Evolutionary conservation across 1,140 invertebrate genomes (phyloP).

Genomic region (Thaumatotibia leucotreta): DNA sequence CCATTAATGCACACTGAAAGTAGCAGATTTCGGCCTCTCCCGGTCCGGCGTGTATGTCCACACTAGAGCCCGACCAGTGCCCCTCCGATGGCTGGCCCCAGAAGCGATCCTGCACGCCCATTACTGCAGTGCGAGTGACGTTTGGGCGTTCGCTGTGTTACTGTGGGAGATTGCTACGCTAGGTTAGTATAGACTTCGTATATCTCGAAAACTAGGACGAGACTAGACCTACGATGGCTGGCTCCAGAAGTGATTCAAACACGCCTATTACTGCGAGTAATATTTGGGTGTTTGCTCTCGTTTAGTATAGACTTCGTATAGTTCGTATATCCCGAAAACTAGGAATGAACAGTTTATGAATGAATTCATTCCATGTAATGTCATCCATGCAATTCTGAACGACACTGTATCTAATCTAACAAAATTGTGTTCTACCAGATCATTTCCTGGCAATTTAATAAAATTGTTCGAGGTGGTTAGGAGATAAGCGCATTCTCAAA

Average conservation of each 20-base stretch:
- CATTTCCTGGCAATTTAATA: no score
- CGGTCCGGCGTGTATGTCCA: slow-evolving; percentile 82
- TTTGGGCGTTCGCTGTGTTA: slow-evolving; percentile 89
- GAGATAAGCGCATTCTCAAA: no score
- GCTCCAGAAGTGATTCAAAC: slow-evolving; percentile 85
- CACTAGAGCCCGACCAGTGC: slow-evolving; percentile 78
- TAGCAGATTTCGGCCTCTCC: slow-evolving; percentile 88
- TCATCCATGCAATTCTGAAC: no score
- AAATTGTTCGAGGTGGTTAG: no score
- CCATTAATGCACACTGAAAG: slow-evolving; percentile 83
- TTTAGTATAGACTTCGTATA: slow-evolving; percentile 68
- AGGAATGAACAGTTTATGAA: no score
- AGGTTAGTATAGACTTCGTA: slow-evolving; percentile 68
- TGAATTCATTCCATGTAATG: no score
- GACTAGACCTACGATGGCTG: slow-evolving; percentile 82
- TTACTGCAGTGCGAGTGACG: slow-evolving; percentile 87
- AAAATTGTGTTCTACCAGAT: no score
- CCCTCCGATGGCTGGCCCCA: slow-evolving; percentile 86
- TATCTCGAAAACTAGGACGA: slow-evolving; percentile 24
- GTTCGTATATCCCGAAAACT: not conserved
- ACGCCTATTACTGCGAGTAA: slow-evolving; percentile 85
- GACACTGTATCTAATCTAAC: no score
- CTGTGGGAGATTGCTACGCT: slow-evolving; percentile 91
- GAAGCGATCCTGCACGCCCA: slow-evolving; percentile 84
- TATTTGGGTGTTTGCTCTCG: slow-evolving; percentile 89